Base-by-base conservation (phyloP, 2,797 vertebrate genomes). In the Labeo calbasu region DNA sequence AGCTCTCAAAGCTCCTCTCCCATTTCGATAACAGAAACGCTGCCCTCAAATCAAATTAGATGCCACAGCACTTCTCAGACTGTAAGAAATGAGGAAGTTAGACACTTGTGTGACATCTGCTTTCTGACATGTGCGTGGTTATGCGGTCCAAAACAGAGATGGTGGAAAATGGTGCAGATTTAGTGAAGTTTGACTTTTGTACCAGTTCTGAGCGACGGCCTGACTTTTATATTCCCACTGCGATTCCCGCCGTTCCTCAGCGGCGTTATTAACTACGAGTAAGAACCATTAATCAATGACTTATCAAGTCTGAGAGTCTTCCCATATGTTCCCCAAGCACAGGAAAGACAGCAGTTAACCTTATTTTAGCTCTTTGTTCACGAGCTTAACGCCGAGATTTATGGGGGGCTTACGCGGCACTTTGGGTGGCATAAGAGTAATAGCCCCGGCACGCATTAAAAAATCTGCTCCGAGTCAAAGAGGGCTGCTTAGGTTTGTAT, bases 21-120 rank as follows among this genome's bases (percentile, higher is more conserved):
- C 89, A 84, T 92, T 94, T 91, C 81, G 85, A 93, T 93, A 93
- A 92, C 91, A 85, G 88, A 90, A 88, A 90, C 89, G 86, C 87
- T 17, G 87, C 89, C 86, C 92, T 90, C 88, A 92, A 93, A 94
- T 92, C 91, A 77, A 94, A 92, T 94, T 93, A 93, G 88, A 86
- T 91, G 90, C 91, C 86, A 87, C 86, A 88, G 84, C 85, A 89
- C 91, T 93, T 92, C 87, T 89, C 87, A 79, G 88, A 88, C 86
- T 88, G 90, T 78, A 76, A 69, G 61, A 77, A 87, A 79, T 68
- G 87, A 87, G 87, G 82, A 71, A 50, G 90, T 90, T 82, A 88
- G 77, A 84, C 87, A 75, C 85, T 87, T 84, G 85, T 87, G 77
- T 78, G 72, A 19, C 21, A 55, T 84, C 59, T 82, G 43, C 32